Percentiles rank a stretch among this genome's conserved stretches.
Evolutionary conservation across 1,140 invertebrate species (phyloP).

Genomic region (Eupeodes corollae): DNA sequence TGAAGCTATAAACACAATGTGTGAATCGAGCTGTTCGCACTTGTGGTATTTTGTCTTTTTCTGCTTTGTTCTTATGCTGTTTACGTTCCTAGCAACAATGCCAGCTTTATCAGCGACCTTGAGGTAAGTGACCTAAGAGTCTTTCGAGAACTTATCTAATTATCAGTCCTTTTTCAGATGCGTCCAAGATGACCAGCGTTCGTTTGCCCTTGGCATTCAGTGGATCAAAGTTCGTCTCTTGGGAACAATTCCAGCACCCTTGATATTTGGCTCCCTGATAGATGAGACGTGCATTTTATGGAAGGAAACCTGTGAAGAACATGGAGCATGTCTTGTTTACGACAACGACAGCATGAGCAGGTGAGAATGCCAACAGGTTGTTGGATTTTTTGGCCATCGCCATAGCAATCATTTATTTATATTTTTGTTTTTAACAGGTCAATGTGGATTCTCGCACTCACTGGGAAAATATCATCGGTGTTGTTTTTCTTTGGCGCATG

Average conservation of each 20-base stretch:
- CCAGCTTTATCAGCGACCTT: slow-evolving; percentile 64
- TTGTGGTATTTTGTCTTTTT: slow-evolving; percentile 55
- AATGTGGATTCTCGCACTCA: slow-evolving; percentile 50
- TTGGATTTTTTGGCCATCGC: not conserved
- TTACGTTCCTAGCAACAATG: slow-evolving; percentile 67
- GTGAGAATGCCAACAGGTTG: slow-evolving; percentile 28
- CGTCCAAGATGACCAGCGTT: slow-evolving; percentile 67
- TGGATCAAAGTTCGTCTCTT: slow-evolving; percentile 70
- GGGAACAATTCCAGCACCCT: slow-evolving; percentile 77
- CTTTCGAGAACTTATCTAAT: not conserved
- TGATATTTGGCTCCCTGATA: slow-evolving; percentile 73
- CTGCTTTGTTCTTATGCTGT: slow-evolving; percentile 59
- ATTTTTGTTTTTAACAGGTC: slow-evolving; percentile 41
- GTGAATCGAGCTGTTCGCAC: slow-evolving; percentile 49
- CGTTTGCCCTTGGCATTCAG: slow-evolving; percentile 77
- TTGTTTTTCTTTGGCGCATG: slow-evolving; percentile 58
- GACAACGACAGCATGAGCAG: slow-evolving; percentile 59
- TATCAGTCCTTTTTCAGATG: slow-evolving; percentile 42
- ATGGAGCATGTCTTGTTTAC: slow-evolving; percentile 57
- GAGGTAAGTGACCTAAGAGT: slow-evolving; percentile 39
- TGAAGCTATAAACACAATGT: slow-evolving; percentile 51
- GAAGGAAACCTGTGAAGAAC: slow-evolving; percentile 48
- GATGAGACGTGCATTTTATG: slow-evolving; percentile 73
- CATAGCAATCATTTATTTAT: not conserved
- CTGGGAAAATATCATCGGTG: slow-evolving; percentile 51